These are phyloP conservation scores for Tipula unca DNA, from an alignment of 2,888 invertebrate species.

Conservation along the genomic window DNA sequence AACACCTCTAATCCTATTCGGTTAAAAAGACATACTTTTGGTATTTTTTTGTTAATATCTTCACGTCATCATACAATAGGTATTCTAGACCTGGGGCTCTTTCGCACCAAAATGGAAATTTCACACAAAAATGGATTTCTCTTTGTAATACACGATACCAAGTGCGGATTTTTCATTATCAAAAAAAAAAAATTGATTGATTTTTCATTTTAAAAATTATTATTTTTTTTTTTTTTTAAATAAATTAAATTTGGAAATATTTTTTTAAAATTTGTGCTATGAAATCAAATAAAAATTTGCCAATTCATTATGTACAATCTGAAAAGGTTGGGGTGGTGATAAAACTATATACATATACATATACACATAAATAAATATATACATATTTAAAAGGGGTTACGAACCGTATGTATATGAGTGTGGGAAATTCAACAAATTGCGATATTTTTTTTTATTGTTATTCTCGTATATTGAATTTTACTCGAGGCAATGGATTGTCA, in stretches of 20 bases:
- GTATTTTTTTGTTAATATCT: too few species aligned
- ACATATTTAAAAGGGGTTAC: not conserved
- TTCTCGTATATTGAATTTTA: not conserved
- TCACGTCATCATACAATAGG: too few species aligned
- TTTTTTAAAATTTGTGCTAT: not conserved
- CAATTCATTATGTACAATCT: not conserved
- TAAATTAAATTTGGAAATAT: not conserved
- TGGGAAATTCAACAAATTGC: slow-evolving; percentile 3
- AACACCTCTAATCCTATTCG: too few species aligned
- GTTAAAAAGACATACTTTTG: too few species aligned
- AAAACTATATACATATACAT: too few species aligned
- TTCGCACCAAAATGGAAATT: too few species aligned
- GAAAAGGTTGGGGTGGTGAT: not conserved
- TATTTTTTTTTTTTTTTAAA: too few species aligned
- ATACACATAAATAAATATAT: too few species aligned
- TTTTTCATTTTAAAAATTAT: not conserved
- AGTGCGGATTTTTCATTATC: not conserved
- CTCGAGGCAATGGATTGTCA: not conserved
- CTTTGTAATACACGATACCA: not conserved
- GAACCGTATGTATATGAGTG: not conserved
- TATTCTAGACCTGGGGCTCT: too few species aligned
- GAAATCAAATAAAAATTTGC: not conserved
- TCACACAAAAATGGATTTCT: too few species aligned
- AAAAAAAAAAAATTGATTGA: not conserved
- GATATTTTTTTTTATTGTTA: not conserved